phyloP scores from a whole-genome alignment of 1,140 invertebrate species.

The Caligus rogercresseyi region DNA sequence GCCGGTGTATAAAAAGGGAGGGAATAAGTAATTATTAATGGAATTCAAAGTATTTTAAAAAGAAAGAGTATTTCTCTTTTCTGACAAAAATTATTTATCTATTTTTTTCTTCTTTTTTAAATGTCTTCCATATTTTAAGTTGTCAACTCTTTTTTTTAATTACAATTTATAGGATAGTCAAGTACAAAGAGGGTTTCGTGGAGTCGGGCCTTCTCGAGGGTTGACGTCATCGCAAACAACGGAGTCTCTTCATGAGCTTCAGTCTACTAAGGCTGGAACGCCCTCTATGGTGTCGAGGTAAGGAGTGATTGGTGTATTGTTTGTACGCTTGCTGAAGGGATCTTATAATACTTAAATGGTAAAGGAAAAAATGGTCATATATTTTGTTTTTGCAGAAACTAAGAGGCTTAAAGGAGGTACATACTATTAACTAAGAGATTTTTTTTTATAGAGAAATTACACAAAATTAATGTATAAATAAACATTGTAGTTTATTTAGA shows the following conservation, averaged over 20 bases:
- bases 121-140: neutral
- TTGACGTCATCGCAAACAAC: conserved; percentile 50
- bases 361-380: too few species aligned
- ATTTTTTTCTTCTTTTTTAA: conserved; percentile 2
- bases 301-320: neutral
- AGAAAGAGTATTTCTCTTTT: neutral
- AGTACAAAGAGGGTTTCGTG: conserved; percentile 10
- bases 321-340: neutral
- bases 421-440: too few species aligned
- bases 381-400: too few species aligned
- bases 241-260: conserved; percentile 51
- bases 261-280: conserved; percentile 43
- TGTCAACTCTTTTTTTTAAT: conserved; percentile 20
- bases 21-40: neutral
- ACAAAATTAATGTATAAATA: too few species aligned
- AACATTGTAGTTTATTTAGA: too few species aligned
- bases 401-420: too few species aligned
- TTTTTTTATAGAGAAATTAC: too few species aligned
- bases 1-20: neutral
- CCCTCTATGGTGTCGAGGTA: conserved; percentile 53
- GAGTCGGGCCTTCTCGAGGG: neutral
- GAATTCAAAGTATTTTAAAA: neutral
- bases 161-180: conserved; percentile 44
- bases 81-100: neutral
- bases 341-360: too few species aligned